These are phyloP conservation scores for Hozukius guyotensis DNA, from an alignment of 2,797 vertebrate species.

Conservation along the genomic window DNA sequence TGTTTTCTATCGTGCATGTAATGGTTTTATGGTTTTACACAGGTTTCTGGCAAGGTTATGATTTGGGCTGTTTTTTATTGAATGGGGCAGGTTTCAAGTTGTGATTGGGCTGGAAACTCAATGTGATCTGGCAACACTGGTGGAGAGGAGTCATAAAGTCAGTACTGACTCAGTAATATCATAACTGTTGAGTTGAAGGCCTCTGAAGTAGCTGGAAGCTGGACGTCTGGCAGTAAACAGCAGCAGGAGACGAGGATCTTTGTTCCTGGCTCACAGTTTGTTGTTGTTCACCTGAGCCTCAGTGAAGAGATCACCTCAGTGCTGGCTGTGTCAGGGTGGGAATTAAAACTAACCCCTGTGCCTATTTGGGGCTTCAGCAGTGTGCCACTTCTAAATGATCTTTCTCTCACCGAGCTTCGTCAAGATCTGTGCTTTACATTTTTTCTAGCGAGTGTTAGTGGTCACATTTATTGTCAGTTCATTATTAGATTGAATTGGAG, in stretches of 20 bases:
- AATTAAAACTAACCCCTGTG: not conserved
- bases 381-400: not conserved
- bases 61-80: no score
- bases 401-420: not conserved
- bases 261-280: conserved; percentile 12
- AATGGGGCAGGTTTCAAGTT: no score
- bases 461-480: not conserved
- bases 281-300: not conserved
- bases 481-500: not conserved
- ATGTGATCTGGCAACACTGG: no score
- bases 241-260: not conserved
- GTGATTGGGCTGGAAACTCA: no score
- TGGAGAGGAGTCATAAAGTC: not conserved
- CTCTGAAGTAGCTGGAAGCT: not conserved
- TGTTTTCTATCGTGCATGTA: no score
- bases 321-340: not conserved
- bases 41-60: no score
- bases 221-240: not conserved
- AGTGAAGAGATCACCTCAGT: not conserved
- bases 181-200: not conserved
- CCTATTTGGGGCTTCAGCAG: not conserved
- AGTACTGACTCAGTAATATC: not conserved
- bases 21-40: no score
- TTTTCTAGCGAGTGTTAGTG: not conserved
- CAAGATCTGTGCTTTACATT: not conserved